Percentiles rank a stretch among this genome's conserved stretches.
Conservation (phyloP, 2,113 vertebrate species). For the Sapayoa aenigma region DNA sequence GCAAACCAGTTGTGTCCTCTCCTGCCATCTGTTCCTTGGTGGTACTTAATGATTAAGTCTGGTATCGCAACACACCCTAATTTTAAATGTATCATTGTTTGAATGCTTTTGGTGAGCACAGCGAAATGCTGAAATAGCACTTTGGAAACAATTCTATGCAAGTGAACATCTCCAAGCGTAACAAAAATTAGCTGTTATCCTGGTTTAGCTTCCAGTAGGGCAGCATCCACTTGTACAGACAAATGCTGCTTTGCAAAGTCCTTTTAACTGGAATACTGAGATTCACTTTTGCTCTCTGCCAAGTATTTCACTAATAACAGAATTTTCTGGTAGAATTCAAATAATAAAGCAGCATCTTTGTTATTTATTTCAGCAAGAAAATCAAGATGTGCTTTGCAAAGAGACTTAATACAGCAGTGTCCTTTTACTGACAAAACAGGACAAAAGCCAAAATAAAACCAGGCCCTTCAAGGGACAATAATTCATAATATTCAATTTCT, state of each 20-base stretch:
- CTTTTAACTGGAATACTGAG: background rate
- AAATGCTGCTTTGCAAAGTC: background rate
- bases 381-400: background rate
- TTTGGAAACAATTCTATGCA: background rate
- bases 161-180: background rate
- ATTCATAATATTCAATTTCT: background rate
- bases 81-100: conserved; percentile 40
- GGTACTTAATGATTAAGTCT: conserved; percentile 62
- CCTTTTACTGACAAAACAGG: background rate
- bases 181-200: background rate
- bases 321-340: background rate
- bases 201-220: background rate
- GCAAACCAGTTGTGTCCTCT: conserved; percentile 68
- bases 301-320: background rate
- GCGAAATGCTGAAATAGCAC: background rate
- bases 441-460: background rate
- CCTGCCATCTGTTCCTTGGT: conserved; percentile 78
- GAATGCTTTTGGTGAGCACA: background rate
- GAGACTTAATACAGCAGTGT: background rate
- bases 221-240: background rate
- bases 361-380: background rate
- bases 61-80: background rate
- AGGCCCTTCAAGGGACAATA: background rate
- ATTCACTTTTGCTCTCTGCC: background rate
- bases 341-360: background rate